Base-by-base conservation (phyloP, 2,888 invertebrate genomes). In the Heteromyza rotundicornis region DNA sequence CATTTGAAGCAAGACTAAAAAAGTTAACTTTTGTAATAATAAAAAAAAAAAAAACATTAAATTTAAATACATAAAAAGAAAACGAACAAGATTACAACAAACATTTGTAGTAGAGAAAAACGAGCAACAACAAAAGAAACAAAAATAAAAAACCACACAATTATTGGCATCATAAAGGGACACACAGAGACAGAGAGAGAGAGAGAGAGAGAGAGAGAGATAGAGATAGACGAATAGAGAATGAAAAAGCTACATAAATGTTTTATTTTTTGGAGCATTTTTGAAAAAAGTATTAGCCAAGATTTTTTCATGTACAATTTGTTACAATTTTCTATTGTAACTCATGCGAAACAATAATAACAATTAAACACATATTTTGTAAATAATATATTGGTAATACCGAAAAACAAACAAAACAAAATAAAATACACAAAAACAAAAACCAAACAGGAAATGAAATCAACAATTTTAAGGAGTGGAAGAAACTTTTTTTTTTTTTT, bases 211-310 rank as follows among this genome's bases (percentile, higher is more conserved):
- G n/a, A n/a, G n/a, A n/a, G n/a, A n/a, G n/a, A n/a, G n/a, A n/a
- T 10, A n/a, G 10, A 40, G 16, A 40, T n/a, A n/a, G 40, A 10
- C 40, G 3, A 3, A 40, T n/a, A 40, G 40, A 40, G 40, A 3
- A 27, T n/a, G n/a, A 10, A 27, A 40, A 40, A 40, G 40, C 40
- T 40, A n/a, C n/a, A n/a, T n/a, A n/a, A n/a, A 40, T 40, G 14
- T n/a, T 40, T 40, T 40, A 40, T 40, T 40, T 40, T 40, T 40
- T 40, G 40, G 40, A 40, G 40, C 40, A 40, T 40, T 40, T 40
- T 40, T 40, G n/a, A 32, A 12, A n/a, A 7, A 40, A 40, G 40
- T 40, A 40, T 40, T 40, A 40, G 40, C 40, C 40, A 40, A 40
- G 40, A 40, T 14, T 40, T 40, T 40, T 40, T 40, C 32, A 32